Percentiles rank a stretch among this genome's conserved stretches.
phyloP scores from a whole-genome alignment of 2,113 vertebrate genomes.

The Oryzias celebensis region DNA sequence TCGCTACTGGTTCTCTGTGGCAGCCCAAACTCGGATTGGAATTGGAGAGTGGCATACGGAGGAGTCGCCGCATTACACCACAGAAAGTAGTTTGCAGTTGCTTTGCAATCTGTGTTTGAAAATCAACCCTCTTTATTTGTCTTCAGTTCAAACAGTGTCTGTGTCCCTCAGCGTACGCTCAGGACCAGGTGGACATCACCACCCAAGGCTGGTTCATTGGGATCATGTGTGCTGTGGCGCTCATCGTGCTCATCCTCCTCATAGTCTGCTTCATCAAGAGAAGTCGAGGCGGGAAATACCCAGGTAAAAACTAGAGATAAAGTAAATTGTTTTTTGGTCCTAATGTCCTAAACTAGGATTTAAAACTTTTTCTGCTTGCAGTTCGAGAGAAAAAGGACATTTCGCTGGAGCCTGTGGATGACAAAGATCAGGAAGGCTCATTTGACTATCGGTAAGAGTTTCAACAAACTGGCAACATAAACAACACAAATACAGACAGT shows the following conservation, averaged over 20 bases:
- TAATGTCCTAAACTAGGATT: neutral
- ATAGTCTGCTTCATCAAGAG: constrained; percentile 98
- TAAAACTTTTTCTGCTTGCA: constrained; percentile 60
- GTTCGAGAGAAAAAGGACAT: constrained; percentile 93
- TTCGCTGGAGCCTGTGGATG: constrained; percentile 85
- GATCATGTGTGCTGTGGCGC: constrained; percentile 94
- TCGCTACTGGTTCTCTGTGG: constrained; percentile 87
- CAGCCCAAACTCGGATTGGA: constrained; percentile 85
- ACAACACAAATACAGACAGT: neutral
- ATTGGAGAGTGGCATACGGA: constrained; percentile 82
- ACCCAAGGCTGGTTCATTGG: constrained; percentile 99
- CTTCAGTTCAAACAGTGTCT: neutral
- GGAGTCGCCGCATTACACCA: constrained; percentile 87
- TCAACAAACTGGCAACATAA: neutral
- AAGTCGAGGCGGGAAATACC: constrained; percentile 94
- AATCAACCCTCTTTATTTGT: neutral
- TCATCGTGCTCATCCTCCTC: constrained; percentile 94
- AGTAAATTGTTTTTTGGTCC: too few species aligned
- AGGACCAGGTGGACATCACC: constrained; percentile 92
- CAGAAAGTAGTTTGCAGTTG: constrained; percentile 82
- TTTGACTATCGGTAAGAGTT: constrained; percentile 93
- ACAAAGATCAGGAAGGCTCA: constrained; percentile 91
- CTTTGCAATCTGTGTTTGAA: neutral
- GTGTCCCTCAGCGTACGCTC: constrained; percentile 59
- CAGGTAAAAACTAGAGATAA: constrained; percentile 74